Base-by-base conservation (phyloP, 2,797 vertebrate genomes). In the Gymnoscopelus braueri region DNA sequence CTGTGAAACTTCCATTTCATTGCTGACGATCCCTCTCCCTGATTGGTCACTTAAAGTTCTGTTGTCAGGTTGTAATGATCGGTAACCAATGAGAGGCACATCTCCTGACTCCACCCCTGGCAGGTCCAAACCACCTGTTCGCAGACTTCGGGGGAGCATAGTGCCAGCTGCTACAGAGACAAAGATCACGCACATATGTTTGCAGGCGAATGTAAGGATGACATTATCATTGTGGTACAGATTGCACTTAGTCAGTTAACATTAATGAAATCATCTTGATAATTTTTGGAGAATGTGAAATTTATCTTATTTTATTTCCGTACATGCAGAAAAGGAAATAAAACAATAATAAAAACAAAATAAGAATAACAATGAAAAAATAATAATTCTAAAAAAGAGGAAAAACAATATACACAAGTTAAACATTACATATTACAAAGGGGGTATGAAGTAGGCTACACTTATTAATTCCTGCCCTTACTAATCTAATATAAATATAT, bases 51-150 rank as follows among this genome's bases (percentile, higher is more conserved):
- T 71, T 4, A 66, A 64, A 7, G 75, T 54, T 65, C 66, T 67
- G 3, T 73, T 19, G 67, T 92, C 92, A 23, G 90, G 81, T 3
- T 78, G 61, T 61, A 95, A 67, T 3, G 90, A 90, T 69, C 94
- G 81, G 82, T 94, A 95, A 72, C 92, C 93, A 70, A 93, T 91
- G 39, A 95, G 94, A 55, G 94, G 93, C 69, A 93, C 91, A 0
- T 84, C 70, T 26, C 74, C 89, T 0, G 93, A 89, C 75, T 91
- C 92, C 85, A 90, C 92, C 79, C 93, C 94, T 0, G 94, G 93
- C 79, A 94, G 91, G 77, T 93, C 90, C 47, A 72, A 90, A 9
- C 85, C 92, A 80, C 88, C 86, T 62, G 91, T 88, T 44, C 87
- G 88, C 87, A 92, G 70, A 87, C 84, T 90, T 44, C 92, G 92